phyloP scores from a whole-genome alignment of 1,140 invertebrate species.

The Drosophila mauritiana region DNA sequence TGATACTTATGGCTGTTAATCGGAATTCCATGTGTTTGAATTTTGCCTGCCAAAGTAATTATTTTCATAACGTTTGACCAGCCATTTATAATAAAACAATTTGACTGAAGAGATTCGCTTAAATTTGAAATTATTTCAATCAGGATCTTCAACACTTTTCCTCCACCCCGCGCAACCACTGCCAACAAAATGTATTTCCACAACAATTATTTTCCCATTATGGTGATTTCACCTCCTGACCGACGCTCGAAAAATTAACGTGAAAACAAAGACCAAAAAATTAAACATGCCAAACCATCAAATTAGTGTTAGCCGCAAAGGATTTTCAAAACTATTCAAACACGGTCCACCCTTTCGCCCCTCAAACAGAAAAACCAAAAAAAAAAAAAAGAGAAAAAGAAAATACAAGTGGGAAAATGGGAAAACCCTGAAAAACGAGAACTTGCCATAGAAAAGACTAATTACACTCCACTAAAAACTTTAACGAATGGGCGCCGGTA shows the following conservation, averaged over 20 bases:
- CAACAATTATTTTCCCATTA: slow-evolving; percentile 64
- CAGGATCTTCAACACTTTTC: slow-evolving; percentile 1
- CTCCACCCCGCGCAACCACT: not conserved
- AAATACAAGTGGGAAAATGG: not conserved
- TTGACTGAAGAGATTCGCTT: slow-evolving; percentile 32
- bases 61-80: slow-evolving; percentile 32
- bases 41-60: slow-evolving; percentile 28
- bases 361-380: not conserved
- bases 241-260: slow-evolving; percentile 33
- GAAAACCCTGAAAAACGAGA: slow-evolving; percentile 15
- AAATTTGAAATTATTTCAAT: slow-evolving; percentile 45
- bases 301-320: slow-evolving; percentile 63
- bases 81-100: slow-evolving; percentile 34
- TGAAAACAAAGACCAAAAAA: slow-evolving; percentile 47
- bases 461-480: slow-evolving; percentile 71
- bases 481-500: slow-evolving; percentile 66
- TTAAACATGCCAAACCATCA: slow-evolving; percentile 57
- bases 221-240: slow-evolving; percentile 36
- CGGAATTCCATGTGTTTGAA: slow-evolving; percentile 12
- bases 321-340: slow-evolving; percentile 64
- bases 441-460: slow-evolving; percentile 59
- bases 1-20: not conserved
- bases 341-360: slow-evolving; percentile 1
- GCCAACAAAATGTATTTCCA: slow-evolving; percentile 29
- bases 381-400: not conserved